phyloP scores from a whole-genome alignment of 2,888 invertebrate species.

The Empis livida region DNA sequence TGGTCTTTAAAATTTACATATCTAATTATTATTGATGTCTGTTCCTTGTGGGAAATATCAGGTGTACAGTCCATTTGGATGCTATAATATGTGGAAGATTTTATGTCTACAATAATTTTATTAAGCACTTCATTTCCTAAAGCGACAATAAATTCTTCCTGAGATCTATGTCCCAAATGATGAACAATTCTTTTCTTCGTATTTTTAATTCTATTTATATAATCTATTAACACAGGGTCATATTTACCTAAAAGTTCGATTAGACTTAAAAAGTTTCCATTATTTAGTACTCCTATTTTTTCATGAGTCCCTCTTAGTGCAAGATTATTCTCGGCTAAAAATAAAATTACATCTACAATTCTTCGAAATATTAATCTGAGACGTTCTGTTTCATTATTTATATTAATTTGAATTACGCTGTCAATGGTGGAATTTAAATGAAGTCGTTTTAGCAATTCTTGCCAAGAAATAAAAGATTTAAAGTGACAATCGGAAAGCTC shows the following conservation, averaged over 20 bases:
- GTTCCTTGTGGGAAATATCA: background rate
- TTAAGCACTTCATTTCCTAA: background rate
- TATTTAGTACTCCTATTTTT: background rate
- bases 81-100: background rate
- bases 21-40: background rate
- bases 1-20: background rate
- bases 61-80: background rate
- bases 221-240: background rate
- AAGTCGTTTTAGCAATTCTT: background rate
- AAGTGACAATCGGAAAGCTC: background rate
- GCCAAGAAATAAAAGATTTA: background rate
- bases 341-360: background rate
- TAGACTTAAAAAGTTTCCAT: background rate
- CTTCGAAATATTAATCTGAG: background rate
- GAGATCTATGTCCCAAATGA: background rate
- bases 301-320: background rate
- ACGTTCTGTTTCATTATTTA: background rate
- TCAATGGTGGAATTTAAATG: background rate
- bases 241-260: background rate
- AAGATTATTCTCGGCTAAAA: background rate
- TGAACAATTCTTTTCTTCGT: background rate
- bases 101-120: background rate
- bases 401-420: background rate
- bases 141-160: background rate
- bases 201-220: background rate